Evolutionary conservation across 2,888 invertebrate genomes (phyloP), one percentile per base, ranked within the genome.

Genomic region (Sarcophaga rosellei): DNA sequence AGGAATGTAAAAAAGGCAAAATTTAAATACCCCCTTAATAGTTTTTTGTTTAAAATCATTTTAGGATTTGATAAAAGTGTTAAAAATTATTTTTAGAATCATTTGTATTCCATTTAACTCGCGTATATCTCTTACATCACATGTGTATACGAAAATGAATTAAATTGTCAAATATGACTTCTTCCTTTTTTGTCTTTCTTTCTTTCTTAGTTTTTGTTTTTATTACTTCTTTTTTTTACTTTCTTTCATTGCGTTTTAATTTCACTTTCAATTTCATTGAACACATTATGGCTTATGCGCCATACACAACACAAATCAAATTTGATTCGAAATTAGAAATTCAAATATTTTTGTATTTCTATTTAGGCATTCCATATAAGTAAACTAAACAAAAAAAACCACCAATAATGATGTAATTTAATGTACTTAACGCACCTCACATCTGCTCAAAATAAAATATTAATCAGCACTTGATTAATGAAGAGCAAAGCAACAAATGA

Each of bases 241-340:
- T 76, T 66, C 44, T 45, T 66, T 45, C 6, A 17, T 45, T 66
- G 35, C 12, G 23, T 65, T 57, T 35, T 35, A 35, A 25, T 21
- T 66, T 75, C 25, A 66, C 25, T 75, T 75, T 75, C 74, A 74
- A 74, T 62, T 62, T 74, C 63, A 47, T 65, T 53, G 15, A 53
- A 35, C 35, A 35, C 35, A 35, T 35, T 35, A 35, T 35, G 35
- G 35, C 35, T 35, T 35, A 2, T 35, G 53, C 15, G 62, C 5
- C 23, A 3, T 15, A 53, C 6, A 35, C 35, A 35, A 65, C 17
- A n/a, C 25, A 21, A 44, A 35, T 65, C 35, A 35, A 65, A 35
- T 35, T 35, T 35, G 3, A 25, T n/a, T n/a, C 6, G 25, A 20
- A 72, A 59, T 72, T 47, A 35, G 25, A 72, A 72, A 59, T 10